These are phyloP conservation scores for Glyphotaelius pellucidus DNA, from an alignment of 2,888 invertebrate genomes.

Conservation along the genomic window DNA sequence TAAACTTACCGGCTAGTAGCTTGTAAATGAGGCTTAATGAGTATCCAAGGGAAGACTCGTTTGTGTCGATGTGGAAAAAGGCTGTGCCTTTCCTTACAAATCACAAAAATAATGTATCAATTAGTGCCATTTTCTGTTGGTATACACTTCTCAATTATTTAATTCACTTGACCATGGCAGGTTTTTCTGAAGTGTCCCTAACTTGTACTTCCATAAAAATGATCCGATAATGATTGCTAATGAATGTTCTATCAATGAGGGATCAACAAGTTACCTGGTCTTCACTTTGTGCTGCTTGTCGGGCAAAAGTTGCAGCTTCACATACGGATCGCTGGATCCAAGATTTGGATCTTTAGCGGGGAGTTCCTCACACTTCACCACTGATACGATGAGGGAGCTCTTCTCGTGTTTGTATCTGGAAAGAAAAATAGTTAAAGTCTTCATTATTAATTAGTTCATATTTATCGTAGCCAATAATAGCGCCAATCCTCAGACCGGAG, in stretches of 20 bases:
- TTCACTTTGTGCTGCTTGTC: slow-evolving; percentile 99
- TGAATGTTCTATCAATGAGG: background rate
- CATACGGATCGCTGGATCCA: slow-evolving; percentile 96
- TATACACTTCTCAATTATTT: background rate
- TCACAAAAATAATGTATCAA: no score
- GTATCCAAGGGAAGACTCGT: no score
- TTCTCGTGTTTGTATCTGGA: slow-evolving; percentile 92
- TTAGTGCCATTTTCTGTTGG: background rate
- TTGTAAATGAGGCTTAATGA: no score
- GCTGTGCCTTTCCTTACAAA: no score
- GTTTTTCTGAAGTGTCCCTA: background rate
- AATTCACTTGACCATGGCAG: background rate
- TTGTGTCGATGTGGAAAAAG: no score
- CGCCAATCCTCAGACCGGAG: background rate
- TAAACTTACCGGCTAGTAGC: no score
- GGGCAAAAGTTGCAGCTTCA: slow-evolving; percentile 97
- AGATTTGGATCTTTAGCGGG: slow-evolving; percentile 90
- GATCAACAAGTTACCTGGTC: slow-evolving; percentile 77
- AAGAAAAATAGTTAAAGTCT: slow-evolving; percentile 60
- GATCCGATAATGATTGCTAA: background rate
- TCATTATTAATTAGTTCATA: background rate
- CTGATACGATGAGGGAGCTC: slow-evolving; percentile 93
- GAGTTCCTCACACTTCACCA: slow-evolving; percentile 92
- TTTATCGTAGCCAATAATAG: background rate
- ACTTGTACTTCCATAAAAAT: background rate